Base-by-base conservation (phyloP, 2,113 vertebrate species). In the Noctilio leporinus region DNA sequence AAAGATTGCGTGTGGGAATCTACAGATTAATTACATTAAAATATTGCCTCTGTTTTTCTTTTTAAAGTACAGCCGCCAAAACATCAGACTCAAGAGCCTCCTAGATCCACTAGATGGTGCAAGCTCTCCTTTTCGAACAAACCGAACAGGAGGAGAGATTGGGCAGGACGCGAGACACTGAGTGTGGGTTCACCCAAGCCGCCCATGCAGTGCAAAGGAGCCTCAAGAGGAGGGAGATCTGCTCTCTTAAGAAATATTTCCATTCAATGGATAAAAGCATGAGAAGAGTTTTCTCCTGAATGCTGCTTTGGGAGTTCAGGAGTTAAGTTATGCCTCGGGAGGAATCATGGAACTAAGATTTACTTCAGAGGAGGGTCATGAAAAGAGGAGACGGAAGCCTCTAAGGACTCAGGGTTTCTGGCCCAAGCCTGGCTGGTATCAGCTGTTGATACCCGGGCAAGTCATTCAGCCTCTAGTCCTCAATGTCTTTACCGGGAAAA, bases 91-190 rank as follows among this genome's bases (percentile, higher is more conserved):
- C 93, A 0, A 82, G 73, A 95, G 82, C 78, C 97, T 97, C 95
- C 88, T 80, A 92, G 76, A 88, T 96, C 98, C 98, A 98, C 98
- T 98, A 98, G 98, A 96, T 98, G 98, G 98, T 96, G 97, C 98
- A 98, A 97, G 97, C 96, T 97, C 97, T 96, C 98, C 96, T 98
- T 98, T 90, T 94, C 85, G 89, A 95, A 80, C 64, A 90, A 91
- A 89, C 33, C n/a, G 1, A 4, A 45, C 93, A 69, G 65, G 94
- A 85, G 95, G 72, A 96, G 64, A 83, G 35, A 82, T 40, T 86
- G 14, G 85, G 95, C 73, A 84, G 51, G 65, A 89, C 38, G 62
- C 95, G 43, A 30, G 93, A 94, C 82, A 96, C 85, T 94, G 65
- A 84, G 33, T 16, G 22, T 35, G 76, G 80, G 53, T 10, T 1